Conservation (phyloP, 2,797 vertebrate species). For the Champsocephalus esox region DNA sequence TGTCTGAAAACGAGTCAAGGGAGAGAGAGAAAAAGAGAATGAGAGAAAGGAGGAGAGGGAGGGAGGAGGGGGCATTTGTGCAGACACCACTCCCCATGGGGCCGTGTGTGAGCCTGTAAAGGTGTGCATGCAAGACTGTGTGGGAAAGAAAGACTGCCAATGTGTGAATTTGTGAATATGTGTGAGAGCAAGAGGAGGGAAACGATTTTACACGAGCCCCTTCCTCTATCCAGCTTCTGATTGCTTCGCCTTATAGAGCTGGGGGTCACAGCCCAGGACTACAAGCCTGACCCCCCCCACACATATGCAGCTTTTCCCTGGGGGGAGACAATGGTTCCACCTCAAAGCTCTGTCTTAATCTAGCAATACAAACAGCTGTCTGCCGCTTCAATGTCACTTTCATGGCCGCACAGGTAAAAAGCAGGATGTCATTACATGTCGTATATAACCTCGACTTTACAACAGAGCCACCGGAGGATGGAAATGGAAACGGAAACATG, state of each 20-base stretch:
- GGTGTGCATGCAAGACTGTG: constrained; percentile 72
- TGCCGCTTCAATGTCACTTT: constrained; percentile 72
- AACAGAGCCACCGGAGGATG: constrained; percentile 54
- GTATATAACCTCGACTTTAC: constrained; percentile 62
- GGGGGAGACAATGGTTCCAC: constrained; percentile 35
- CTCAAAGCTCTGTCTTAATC: constrained; percentile 74
- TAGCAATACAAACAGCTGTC: constrained; percentile 73
- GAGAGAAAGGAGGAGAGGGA: constrained; percentile 48
- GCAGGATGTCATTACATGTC: constrained; percentile 58
- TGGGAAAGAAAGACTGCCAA: constrained; percentile 71
- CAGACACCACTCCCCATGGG: constrained; percentile 79
- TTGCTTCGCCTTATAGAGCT: constrained; percentile 16
- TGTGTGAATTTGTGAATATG: constrained; percentile 77
- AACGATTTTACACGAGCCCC: constrained; percentile 57
- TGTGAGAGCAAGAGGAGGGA: constrained; percentile 47
- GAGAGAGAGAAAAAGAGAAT: constrained; percentile 39
- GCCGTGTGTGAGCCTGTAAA: constrained; percentile 72
- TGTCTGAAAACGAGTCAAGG: constrained; percentile 82
- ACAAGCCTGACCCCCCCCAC: constrained; percentile 19
- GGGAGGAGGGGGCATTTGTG: constrained; percentile 66
- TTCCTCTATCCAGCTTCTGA: constrained; percentile 34
- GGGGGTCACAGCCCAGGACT: constrained; percentile 37
- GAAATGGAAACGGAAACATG: constrained; percentile 71
- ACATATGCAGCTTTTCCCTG: constrained; percentile 32
- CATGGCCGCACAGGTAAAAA: constrained; percentile 66